Base-by-base conservation (phyloP, 2,888 invertebrate species). In the Leptura quadrifasciata region DNA sequence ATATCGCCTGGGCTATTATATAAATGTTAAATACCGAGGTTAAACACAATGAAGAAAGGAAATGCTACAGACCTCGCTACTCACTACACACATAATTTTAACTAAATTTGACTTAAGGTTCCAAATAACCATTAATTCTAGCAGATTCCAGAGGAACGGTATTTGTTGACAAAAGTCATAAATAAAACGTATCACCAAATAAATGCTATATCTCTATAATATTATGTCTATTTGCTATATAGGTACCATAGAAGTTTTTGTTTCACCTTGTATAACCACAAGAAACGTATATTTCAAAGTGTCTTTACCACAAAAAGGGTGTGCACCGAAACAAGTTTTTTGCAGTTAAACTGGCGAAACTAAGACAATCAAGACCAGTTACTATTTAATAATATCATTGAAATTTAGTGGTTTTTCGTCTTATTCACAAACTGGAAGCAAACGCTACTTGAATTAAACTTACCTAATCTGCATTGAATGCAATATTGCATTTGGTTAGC, bases 391-490 rank as follows among this genome's bases (percentile, higher is more conserved):
- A 68, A 55, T 55, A 57, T 20, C 39, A 69, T 58, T 67, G 67
- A 68, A 68, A 69, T 57, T 60, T 20, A 27, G 69, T 47, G 69
- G 58, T 69, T 58, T 68, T 60, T 15, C 39, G 47, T 47, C n/a
- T 39, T n/a, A 47, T 47, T 63, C 24, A 21, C 35, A 21, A 63
- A 17, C 39, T 21, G 21, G 35, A 58, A 69, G 31, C 58, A 58
- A 69, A 69, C 12, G 39, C 69, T 55, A 60, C 18, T 24, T 21
- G 20, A 69, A 69, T 60, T 69, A 60, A 58, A 69, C 54, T 69
- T 69, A 69, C 69, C 58, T 58, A 69, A 69, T 57, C 20, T 55
- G 57, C 68, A 68, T 68, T 60, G 63, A 39, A 69, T 69, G 69
- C 69, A 69, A 69, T 55, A 39, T 68, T 67, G 24, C 55, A 69